phyloP scores from a whole-genome alignment of 2,113 vertebrate genomes.

The Illadopsis cleaveri region DNA sequence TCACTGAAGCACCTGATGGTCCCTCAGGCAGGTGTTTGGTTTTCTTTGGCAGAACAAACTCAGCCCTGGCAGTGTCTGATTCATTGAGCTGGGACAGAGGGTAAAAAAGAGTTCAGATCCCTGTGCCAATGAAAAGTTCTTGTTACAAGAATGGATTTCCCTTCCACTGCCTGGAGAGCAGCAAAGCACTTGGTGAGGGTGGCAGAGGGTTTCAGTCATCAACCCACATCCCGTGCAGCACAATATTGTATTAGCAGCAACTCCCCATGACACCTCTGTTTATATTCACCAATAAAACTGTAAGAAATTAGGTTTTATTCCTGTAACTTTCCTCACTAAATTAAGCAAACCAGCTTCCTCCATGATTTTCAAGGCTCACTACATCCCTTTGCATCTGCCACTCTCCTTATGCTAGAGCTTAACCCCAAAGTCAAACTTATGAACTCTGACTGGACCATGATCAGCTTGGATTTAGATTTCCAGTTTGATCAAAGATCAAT shows the following conservation, averaged over 20 bases:
- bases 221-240: neutral
- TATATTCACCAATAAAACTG: neutral
- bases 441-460: neutral
- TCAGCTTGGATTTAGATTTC: neutral
- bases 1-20: rapidly evolving
- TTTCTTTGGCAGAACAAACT: neutral
- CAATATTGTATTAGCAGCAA: neutral
- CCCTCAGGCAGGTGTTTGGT: neutral
- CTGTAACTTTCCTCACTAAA: neutral
- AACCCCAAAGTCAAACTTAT: neutral
- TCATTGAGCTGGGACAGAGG: neutral
- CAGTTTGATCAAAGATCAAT: neutral
- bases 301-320: neutral
- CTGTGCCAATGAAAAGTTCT: neutral
- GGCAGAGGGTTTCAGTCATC: neutral
- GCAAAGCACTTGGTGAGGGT: neutral
- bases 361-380: neutral
- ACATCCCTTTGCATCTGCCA: neutral
- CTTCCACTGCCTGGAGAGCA: neutral
- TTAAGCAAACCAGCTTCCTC: neutral
- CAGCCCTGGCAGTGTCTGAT: neutral
- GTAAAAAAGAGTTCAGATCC: neutral
- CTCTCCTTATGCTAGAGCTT: neutral
- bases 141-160: neutral
- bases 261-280: neutral